Evolutionary conservation across 2,113 vertebrate genomes (phyloP).

Genomic region (Thermophis baileyi): DNA sequence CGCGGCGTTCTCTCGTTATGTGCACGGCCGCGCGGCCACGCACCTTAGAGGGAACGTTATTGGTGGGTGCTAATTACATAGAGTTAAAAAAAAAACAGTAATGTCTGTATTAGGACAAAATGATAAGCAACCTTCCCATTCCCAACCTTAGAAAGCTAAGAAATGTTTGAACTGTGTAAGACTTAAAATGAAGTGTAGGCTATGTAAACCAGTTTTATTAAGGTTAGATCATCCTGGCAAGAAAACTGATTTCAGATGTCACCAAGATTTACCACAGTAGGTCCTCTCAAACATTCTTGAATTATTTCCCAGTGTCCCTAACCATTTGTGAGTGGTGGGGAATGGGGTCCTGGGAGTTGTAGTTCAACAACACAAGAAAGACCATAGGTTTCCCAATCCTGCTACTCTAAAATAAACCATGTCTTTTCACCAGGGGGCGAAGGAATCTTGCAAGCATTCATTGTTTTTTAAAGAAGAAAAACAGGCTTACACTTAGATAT

Average conservation of each 20-base stretch:
- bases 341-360: not conserved
- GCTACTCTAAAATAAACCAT: not conserved
- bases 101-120: not conserved
- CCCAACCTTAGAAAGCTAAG: not conserved
- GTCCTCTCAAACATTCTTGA: not conserved
- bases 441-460: no score
- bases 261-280: not conserved
- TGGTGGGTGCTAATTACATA: not conserved
- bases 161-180: not conserved
- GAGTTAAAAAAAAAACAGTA: not conserved
- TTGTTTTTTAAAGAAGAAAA: not conserved
- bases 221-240: not conserved
- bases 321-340: not conserved
- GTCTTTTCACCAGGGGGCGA: not conserved
- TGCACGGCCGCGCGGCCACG: no score
- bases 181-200: not conserved
- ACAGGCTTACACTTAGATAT: not conserved
- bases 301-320: not conserved
- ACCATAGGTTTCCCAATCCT: not conserved
- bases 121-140: not conserved
- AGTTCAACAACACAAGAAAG: not conserved
- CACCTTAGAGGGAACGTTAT: no score
- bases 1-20: no score
- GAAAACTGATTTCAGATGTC: not conserved
- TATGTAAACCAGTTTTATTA: not conserved